Percentiles rank a stretch among this genome's conserved stretches.
These are phyloP conservation scores for Camponotus vicinus DNA, from an alignment of 1,140 invertebrate species.

Conservation along the genomic window DNA sequence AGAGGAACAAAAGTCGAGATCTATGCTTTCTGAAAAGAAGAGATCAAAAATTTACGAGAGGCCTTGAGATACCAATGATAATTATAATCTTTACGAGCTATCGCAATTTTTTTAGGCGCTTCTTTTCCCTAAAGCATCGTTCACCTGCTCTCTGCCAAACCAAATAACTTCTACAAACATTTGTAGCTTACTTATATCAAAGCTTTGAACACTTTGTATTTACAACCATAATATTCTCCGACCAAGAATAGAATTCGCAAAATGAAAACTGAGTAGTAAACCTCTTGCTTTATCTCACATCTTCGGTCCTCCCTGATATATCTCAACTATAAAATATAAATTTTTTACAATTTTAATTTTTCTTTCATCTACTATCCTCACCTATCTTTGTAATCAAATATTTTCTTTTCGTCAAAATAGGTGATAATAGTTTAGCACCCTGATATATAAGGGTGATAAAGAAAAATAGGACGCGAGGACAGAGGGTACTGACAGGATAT, in stretches of 20 bases:
- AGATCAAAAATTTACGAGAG: neutral
- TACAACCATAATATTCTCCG: neutral
- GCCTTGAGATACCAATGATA: neutral
- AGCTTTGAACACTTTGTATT: neutral
- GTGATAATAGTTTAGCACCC: neutral
- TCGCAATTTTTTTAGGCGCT: neutral
- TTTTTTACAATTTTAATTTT: neutral
- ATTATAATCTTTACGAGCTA: neutral
- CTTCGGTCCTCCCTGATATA: neutral
- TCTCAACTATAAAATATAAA: constrained; percentile 14
- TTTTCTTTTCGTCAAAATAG: neutral
- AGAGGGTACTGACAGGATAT: neutral
- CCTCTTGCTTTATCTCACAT: neutral
- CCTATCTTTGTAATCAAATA: neutral
- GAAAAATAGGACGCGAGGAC: neutral
- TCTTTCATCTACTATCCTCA: neutral
- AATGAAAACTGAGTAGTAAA: neutral
- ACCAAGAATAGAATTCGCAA: neutral
- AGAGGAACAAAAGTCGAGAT: neutral
- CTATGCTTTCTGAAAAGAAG: no score
- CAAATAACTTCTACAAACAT: neutral
- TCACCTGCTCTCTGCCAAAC: neutral
- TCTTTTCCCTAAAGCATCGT: neutral
- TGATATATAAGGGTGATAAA: neutral
- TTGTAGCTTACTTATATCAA: neutral